Base-by-base conservation (phyloP, 2,113 vertebrate species). In the Gopherus flavomarginatus region DNA sequence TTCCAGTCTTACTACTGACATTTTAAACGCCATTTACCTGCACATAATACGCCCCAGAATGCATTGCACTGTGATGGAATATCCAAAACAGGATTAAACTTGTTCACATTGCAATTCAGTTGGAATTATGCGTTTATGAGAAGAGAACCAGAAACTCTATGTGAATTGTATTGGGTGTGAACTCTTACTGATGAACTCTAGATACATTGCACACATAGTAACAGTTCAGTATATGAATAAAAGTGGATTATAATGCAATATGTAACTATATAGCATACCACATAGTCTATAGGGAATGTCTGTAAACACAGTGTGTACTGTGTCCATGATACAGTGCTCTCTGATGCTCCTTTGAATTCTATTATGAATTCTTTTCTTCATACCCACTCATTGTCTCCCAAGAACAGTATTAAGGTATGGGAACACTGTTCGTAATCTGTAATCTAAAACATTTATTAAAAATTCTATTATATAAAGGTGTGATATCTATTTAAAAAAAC, bases 101-200 rank as follows among this genome's bases (percentile, higher is more conserved):
- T 96, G n/a, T 78, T 95, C 93, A 90, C 57, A 72, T 27, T 95
- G 72, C 57, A 80, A 77, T 92, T 95, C 88, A 57, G 89, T 81
- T 90, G 14, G 90, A 94, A 82, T 84, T 49, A 35, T 53, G 10
- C 0, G 27, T 90, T 91, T 90, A 53, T 91, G 38, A 86, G 56
- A 94, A 93, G 22, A 91, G 83, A 97, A 90, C 87, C 78, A 83
- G 72, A 95, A 94, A 90, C 94, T 10, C 78, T 72, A 31, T 13
- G 29, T 93, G 87, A 93, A 94, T 92, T 81, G 56, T 69, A 69
- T 22, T 88, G 77, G 50, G 80, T 90, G 50, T 22, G 44, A 94
- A 91, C 75, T 57, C 19, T 12, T 88, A 47, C 16, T 85, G 86
- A 69, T 2, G 77, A 93, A 47, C 54, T 86, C 77, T 62, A 62